Evolutionary conservation across 2,113 vertebrate species (phyloP), one percentile per base, ranked within the genome.

Genomic region (Brevimyrus niger): DNA sequence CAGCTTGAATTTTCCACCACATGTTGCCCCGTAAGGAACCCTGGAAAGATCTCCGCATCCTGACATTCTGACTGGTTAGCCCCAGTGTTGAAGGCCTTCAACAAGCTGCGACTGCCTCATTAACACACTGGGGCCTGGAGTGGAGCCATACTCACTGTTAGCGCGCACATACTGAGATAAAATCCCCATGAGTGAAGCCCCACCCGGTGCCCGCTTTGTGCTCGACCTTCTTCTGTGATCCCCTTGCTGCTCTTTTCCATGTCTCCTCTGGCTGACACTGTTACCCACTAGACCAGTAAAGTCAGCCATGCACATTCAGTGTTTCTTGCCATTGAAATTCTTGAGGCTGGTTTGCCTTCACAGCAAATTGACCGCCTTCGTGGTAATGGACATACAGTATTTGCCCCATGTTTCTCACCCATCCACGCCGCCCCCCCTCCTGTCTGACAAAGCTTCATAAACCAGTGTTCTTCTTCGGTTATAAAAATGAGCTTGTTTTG

Each of bases 81-180:
- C 90, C 90, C 58, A 47, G 44, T 88, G 86, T 91, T 88, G 89
- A 44, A 42, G 0, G 31, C 31, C 89, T 93, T 92, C 89, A 44
- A 88, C 89, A 88, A 38, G 87, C 3, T 80, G 83, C 0, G 89
- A 86, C 91, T 90, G 92, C 90, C 91, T 93, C 91, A 87, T 90
- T 90, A 91, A 91, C 87, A 42, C 73, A 90, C 53, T 90, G 61
- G 82, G 89, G 15, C 8, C 47, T 85, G 44, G 21, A 47, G 46
- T 47, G n/a, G 38, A 27, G 85, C 27, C 27, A 50, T 86, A 1
- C 31, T 88, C 91, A 90, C 89, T 94, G 92, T 93, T 92, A 86
- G 92, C 89, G 93, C 91, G 92, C 91, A 94, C 92, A 93, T 92
- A 90, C 80, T 92, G 90, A 90, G 90, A 87, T 65, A 90, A 48